Evolutionary conservation across 2,113 vertebrate genomes (phyloP), one percentile per base, ranked within the genome.

Genomic region (Hippocampus abdominalis): DNA sequence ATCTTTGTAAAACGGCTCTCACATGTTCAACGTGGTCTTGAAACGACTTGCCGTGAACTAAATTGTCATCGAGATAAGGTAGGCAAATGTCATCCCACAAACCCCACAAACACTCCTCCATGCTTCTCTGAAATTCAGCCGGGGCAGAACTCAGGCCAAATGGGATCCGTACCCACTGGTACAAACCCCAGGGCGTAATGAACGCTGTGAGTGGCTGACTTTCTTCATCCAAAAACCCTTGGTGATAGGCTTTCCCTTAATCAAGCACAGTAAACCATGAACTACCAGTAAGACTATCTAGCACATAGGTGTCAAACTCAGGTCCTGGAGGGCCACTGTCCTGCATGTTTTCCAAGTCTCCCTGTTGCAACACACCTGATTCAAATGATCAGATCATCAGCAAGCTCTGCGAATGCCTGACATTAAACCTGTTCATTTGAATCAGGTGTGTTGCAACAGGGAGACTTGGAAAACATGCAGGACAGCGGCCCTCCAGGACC

Each of bases 231-330:
- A 67, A 15, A 21, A 67, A 67, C 4, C 66, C 48, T 36, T 54
- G 29, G 32, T 67, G 49, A 16, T 54, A 54, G 2, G 66, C 49
- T n/a, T 67, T 67, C 2, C 66, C 66, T 23, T 69, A 54, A 39
- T 69, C 67, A 20, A 70, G 16, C 27, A n/a, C n/a, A n/a, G n/a
- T n/a, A 70, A 70, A 51, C 57, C 44, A 70, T 2, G 42, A 63
- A 21, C 59, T 61, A 3, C 69, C 69, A 16, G 3, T 39, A 8
- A 70, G 21, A 0, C 6, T 49, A 29, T 70, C 48, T n/a, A n/a
- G n/a, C n/a, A n/a, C n/a, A n/a, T n/a, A n/a, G n/a, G n/a, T n/a
- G n/a, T n/a, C n/a, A n/a, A n/a, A n/a, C n/a, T n/a, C n/a, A n/a
- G n/a, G n/a, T n/a, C n/a, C n/a, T n/a, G n/a, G n/a, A n/a, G n/a